phyloP scores from a whole-genome alignment of 2,113 vertebrate species.

The Ploceus nigricollis region DNA sequence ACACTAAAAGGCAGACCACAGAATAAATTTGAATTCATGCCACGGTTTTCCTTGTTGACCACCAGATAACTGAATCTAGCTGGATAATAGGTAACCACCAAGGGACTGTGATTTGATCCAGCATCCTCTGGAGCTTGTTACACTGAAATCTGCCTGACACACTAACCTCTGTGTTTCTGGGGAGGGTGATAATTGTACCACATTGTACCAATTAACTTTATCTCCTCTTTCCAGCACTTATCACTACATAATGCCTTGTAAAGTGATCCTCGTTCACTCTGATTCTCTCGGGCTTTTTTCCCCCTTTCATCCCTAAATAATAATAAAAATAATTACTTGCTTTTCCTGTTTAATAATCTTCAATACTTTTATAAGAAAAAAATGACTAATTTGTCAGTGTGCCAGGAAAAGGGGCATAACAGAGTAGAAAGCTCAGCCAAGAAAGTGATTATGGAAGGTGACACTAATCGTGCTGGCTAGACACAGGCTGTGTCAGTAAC shows the following conservation, averaged over 20 bases:
- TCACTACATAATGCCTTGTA: background rate
- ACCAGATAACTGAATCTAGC: background rate
- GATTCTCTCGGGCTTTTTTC: background rate
- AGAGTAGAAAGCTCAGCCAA: background rate
- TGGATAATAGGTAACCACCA: background rate
- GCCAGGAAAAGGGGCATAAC: background rate
- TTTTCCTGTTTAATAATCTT: background rate
- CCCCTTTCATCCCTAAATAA: background rate
- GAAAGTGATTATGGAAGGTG: background rate
- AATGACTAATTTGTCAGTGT: background rate
- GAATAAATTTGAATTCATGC: background rate
- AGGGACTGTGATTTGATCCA: background rate
- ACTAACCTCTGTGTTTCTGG: background rate
- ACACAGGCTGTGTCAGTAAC: background rate
- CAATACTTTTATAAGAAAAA: background rate
- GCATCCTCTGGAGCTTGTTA: background rate
- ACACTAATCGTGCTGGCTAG: background rate
- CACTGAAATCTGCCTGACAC: background rate
- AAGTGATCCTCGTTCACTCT: background rate
- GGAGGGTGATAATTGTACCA: background rate
- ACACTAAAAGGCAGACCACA: background rate
- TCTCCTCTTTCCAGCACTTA: background rate
- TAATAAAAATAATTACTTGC: background rate
- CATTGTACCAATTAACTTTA: background rate
- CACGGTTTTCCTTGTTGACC: background rate